Evolutionary conservation across 2,888 invertebrate genomes (phyloP).

Genomic region (Phyllotreta cruciferae): DNA sequence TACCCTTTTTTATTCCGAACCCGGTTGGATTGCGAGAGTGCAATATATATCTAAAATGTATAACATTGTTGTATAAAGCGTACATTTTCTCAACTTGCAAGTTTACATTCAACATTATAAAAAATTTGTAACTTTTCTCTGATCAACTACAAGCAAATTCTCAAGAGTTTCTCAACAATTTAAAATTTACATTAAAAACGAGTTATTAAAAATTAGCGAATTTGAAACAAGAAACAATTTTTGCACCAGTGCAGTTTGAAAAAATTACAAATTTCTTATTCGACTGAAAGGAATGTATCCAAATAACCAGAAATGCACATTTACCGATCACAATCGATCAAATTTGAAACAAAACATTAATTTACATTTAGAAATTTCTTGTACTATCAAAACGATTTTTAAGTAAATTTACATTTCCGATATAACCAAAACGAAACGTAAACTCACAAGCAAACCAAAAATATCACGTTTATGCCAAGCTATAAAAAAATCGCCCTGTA

Average conservation of each 20-base stretch:
- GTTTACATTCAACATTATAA: constrained; percentile 37
- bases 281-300: neutral
- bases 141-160: too few relatives aligned
- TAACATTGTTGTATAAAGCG: too few relatives aligned
- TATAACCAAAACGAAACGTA: neutral
- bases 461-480: too few relatives aligned
- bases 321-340: neutral
- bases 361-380: constrained; percentile 12
- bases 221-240: too few relatives aligned
- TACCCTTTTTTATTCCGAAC: constrained; percentile 37
- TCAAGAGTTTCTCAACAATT: too few relatives aligned
- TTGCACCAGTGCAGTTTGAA: too few relatives aligned
- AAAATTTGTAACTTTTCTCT: constrained; percentile 6
- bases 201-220: too few relatives aligned
- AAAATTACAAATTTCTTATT: too few relatives aligned
- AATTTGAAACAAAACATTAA: neutral
- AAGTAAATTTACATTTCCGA: constrained; percentile 12
- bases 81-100: neutral
- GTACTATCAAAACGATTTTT: neutral
- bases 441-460: neutral
- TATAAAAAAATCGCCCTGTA: too few relatives aligned
- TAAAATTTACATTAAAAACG: too few relatives aligned
- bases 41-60: neutral
- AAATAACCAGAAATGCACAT: constrained; percentile 2
- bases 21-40: constrained; percentile 13